Base-by-base conservation (phyloP, 2,797 vertebrate species). In the Sandelia bainsii region DNA sequence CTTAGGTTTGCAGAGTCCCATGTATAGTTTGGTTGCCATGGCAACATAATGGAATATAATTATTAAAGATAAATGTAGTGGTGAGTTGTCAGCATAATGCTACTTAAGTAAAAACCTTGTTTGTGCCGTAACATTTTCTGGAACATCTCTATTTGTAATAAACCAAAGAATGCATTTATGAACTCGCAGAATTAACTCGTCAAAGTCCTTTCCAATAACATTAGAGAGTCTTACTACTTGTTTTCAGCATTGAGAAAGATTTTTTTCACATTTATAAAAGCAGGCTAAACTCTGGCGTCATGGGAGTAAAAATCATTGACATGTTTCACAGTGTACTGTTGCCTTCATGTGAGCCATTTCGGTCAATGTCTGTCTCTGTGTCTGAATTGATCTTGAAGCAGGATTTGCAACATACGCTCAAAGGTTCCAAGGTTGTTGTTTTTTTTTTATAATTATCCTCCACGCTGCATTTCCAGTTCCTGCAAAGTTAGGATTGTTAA, bases 401-500 rank as follows among this genome's bases (percentile, higher is more conserved):
- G 19, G 37, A 52, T n/a, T 2, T 37, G 9, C 20, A 56, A 12
- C 1, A 32, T 14, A 34, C n/a, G 1, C 22, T 19, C 7, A 52
- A 65, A 6, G n/a, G 1, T 25, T 62, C 12, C n/a, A 48, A 29
- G 4, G 23, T 56, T 22, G 20, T 13, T 53, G n/a, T 17, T 23
- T 16, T 0, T n/a, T 44, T 45, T n/a, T 45, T 7, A 45, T 19
- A 45, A 40, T 40, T 40, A 40, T 52, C 11, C 72, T 39, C 13
- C 25, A 7, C 19, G 13, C 19, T 52, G 22, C 11, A 25, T 52
- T 22, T 65, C 29, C 32, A 53, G 13, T 51, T 51, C 3, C 25
- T 17, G 17, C 52, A 72, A 62, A 58, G 65, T 53, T 49, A 2
- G 22, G 39, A 59, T 19, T 46, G 42, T 87, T 59, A 65, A 75